Conservation (phyloP, 2,113 vertebrate genomes). For the Leptobrachium leishanense region DNA sequence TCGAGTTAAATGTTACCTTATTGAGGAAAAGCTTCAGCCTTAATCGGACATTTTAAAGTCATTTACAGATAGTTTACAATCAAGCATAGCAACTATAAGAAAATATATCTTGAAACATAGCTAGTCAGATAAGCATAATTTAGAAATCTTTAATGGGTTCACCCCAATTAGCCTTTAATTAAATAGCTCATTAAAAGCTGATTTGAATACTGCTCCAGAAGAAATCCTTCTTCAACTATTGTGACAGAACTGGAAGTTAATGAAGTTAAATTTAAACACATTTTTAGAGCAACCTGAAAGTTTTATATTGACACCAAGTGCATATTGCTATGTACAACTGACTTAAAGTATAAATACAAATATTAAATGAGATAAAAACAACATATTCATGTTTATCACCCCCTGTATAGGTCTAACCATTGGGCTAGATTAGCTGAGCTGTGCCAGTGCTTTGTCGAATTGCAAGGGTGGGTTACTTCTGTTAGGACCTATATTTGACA, state of each 20-base stretch:
- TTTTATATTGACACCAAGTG: conserved; percentile 47
- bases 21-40: conserved; percentile 50
- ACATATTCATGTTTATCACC: too few species aligned
- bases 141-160: conserved; percentile 80
- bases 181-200: conserved; percentile 79
- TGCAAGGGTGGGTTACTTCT: too few species aligned
- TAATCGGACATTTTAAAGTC: conserved; percentile 62
- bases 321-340: too few species aligned
- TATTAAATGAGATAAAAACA: too few species aligned
- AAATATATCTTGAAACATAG: conserved; percentile 71
- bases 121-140: conserved; percentile 69
- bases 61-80: conserved; percentile 67
- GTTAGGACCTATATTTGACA: too few species aligned
- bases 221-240: conserved; percentile 68
- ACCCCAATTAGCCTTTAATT: conserved; percentile 88
- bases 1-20: conserved; percentile 48
- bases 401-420: too few species aligned
- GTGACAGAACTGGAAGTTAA: conserved; percentile 65
- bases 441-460: too few species aligned
- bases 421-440: too few species aligned
- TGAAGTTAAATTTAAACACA: conserved; percentile 68
- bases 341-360: too few species aligned
- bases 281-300: conserved; percentile 59
- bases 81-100: conserved; percentile 61
- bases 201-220: conserved; percentile 72